Evolutionary conservation across 2,113 vertebrate genomes (phyloP), one percentile per base, ranked within the genome.

Genomic region (Scatophagus argus): DNA sequence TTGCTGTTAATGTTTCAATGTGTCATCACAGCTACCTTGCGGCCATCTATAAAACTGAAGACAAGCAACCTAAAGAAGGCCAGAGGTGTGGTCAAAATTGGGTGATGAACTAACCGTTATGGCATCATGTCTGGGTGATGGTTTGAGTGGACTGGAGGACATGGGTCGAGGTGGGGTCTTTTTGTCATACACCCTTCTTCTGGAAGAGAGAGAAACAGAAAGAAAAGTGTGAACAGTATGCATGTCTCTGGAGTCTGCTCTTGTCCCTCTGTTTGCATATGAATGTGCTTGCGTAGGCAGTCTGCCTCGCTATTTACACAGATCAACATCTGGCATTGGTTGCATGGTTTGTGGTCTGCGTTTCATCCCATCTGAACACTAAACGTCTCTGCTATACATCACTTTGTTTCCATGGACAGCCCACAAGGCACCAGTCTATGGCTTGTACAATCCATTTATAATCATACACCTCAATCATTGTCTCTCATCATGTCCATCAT

Each of bases 111-210:
- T 75, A 49, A 93, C 92, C 90, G 1, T 77, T 82, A 78, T 79
- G 70, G 44, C 54, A 31, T 92, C 92, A 47, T 88, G 93, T 80
- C 90, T 93, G 72, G 91, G 66, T 27, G 36, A 82, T 19, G 43
- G 92, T 80, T 90, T 79, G 47, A 87, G 47, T 4, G 92, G 87
- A 88, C 90, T 92, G 87, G 93, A 85, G 38, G 89, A 69, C 51
- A 77, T n/a, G 9, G 91, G 94, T 62, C 31, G 75, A 0, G 91
- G 82, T 47, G 77, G 58, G 60, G 90, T 77, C 74, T 88, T 95
- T 61, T 92, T 94, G n/a, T 84, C 82, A 34, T 87, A 92, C 29
- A 87, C 80, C 41, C 79, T 91, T 56, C 93, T 95, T 86, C 95
- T 96, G 85, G 59, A 92, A 82, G 82, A 67, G 47, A 74, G 19